Base-by-base conservation (phyloP, 2,888 invertebrate genomes). In the Callinectes sapidus region DNA sequence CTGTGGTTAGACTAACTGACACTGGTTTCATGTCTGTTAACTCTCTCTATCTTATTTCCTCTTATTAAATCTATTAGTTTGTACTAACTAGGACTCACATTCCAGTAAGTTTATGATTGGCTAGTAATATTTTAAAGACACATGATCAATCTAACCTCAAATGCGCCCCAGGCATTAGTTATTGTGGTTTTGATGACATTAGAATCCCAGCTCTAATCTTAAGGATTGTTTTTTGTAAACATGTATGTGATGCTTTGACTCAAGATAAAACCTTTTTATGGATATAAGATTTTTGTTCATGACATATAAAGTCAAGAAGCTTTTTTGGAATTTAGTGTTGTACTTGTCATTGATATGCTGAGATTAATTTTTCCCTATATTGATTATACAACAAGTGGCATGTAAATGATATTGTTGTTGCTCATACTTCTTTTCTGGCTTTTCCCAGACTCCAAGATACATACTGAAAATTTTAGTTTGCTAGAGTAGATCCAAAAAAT, bases 241-340 rank as follows among this genome's bases (percentile, higher is more conserved):
- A 16, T 71, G n/a, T n/a, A 61, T 85, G 32, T 77, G 42, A n/a
- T 90, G 16, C 39, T 85, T 90, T 54, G 81, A 35, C 90, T 85
- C 16, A 85, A 39, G 77, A 55, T 85, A 28, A 90, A 85, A 35
- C 13, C n/a, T n/a, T 86, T 85, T 85, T 86, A 23, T 90, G 66
- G n/a, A 66, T 71, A 71, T 71, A 89, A 71, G 66, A 81, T 32
- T 81, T 81, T 81, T 71, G 66, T n/a, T 81, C 77, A 81, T 32
- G 77, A 16, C 32, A 81, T 81, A 81, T 35, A 81, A 81, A 16
- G 87, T 54, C 87, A 87, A 32, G n/a, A 85, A 55, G 81, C 48
- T 90, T 90, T 42, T 90, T 90, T 86, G 90, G 61, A 55, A 61
- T 18, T 90, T 90, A 86, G 90, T 61, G 61, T 61, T 85, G 32